Percentiles rank a stretch among this genome's conserved stretches.
Conservation (phyloP, 2,797 vertebrate species). For the Todus mexicanus region DNA sequence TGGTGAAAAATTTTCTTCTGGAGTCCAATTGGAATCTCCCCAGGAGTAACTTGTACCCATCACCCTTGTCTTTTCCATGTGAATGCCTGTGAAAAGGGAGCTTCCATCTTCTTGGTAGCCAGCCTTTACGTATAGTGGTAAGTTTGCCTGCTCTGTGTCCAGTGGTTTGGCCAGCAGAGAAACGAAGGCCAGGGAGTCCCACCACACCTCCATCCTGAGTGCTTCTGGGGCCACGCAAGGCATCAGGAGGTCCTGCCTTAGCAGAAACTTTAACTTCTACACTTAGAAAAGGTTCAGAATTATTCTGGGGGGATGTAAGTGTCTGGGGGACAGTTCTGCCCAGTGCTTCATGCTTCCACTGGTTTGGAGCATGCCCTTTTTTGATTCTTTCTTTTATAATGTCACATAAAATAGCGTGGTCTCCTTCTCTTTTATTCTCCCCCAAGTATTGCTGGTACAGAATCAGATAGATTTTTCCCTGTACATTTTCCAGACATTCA, state of each 20-base stretch:
- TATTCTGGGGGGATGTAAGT: neutral
- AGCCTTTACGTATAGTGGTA: no score
- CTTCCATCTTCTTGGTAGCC: no score
- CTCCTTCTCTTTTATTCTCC: neutral
- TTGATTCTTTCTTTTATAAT: neutral
- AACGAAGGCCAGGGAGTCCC: neutral
- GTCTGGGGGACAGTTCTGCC: neutral
- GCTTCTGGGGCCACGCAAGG: neutral
- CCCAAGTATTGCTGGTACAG: neutral
- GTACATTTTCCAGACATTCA: neutral
- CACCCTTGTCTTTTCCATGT: no score
- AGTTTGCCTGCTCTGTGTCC: neutral
- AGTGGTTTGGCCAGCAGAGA: neutral
- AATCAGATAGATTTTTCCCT: neutral
- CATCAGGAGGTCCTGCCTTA: neutral
- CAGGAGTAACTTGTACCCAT: no score
- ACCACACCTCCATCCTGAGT: neutral
- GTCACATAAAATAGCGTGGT: neutral
- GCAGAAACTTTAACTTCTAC: neutral
- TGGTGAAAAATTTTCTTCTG: no score
- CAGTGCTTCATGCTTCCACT: fast-evolving
- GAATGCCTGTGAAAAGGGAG: no score
- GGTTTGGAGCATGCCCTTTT: neutral
- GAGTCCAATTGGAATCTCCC: no score
- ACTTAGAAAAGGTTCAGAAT: neutral